Evolutionary conservation across 2,888 invertebrate genomes (phyloP).

Genomic region (Trissoscelio sp.): DNA sequence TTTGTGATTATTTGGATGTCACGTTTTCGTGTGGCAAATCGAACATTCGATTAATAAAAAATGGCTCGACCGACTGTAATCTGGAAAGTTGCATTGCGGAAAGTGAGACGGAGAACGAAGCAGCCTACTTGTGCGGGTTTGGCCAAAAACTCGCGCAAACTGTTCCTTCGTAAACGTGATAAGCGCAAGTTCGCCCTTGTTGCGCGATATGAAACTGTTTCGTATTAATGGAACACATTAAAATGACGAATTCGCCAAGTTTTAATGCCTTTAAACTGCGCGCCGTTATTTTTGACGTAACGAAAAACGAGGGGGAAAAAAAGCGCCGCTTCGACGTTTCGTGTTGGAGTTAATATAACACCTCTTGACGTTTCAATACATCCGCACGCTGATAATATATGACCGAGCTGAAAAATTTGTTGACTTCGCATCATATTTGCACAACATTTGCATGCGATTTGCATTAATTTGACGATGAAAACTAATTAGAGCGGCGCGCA

Average conservation of each 20-base stretch:
- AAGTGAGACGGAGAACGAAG: not conserved
- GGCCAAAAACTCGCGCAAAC: constrained; percentile 52
- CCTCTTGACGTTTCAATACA: constrained; percentile 18
- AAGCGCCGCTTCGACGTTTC: constrained; percentile 9
- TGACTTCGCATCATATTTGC: constrained; percentile 49
- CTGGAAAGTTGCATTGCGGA: constrained; percentile 11
- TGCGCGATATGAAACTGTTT: constrained; percentile 51
- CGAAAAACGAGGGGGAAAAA: constrained; percentile 14
- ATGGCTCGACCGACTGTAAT: constrained; percentile 6
- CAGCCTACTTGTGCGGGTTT: constrained; percentile 23
- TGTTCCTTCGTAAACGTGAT: constrained; percentile 46
- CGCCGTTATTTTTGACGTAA: constrained; percentile 17
- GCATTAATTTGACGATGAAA: constrained; percentile 58
- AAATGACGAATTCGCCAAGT: constrained; percentile 59
- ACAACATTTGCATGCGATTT: constrained; percentile 56
- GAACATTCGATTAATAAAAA: constrained; percentile 25
- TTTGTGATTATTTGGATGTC: not conserved
- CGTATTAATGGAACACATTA: constrained; percentile 55
- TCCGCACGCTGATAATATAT: not conserved
- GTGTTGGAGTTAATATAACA: constrained; percentile 15
- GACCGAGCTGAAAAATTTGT: constrained; percentile 46
- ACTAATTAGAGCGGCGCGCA: constrained; percentile 54
- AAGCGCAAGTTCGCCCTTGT: constrained; percentile 46
- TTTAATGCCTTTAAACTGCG: constrained; percentile 37
- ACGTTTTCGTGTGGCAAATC: not conserved